Evolutionary conservation across 2,888 invertebrate species (phyloP).

Genomic region (Mamestra brassicae): DNA sequence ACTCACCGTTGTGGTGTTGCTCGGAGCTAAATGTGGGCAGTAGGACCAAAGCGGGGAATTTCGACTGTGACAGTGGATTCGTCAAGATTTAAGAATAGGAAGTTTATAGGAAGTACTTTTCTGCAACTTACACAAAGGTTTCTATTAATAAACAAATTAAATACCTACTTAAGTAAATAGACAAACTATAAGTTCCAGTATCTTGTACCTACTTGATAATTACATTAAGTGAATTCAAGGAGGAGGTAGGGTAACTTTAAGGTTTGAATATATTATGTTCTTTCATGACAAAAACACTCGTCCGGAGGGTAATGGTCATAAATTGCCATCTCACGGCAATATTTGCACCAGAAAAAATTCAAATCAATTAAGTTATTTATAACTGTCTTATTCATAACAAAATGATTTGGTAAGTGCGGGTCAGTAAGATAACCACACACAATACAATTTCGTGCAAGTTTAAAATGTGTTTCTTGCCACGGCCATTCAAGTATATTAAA

Average conservation of each 20-base stretch:
- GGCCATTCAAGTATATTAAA: conserved; percentile 4
- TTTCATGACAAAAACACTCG: conserved; percentile 4
- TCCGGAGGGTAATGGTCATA: conserved; percentile 10
- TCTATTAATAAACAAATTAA: neutral
- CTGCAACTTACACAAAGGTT: neutral
- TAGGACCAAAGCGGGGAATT: neutral
- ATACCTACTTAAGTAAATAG: no score
- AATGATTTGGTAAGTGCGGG: conserved; percentile 9
- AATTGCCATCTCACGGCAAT: conserved; percentile 2
- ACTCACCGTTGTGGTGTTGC: no score
- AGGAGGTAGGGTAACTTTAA: no score
- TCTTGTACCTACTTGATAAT: no score
- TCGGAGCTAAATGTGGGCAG: no score
- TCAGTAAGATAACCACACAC: conserved; percentile 5
- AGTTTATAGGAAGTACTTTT: conserved; percentile 2
- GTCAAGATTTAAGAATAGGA: conserved; percentile 3
- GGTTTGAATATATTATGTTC: no score
- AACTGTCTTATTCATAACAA: no score
- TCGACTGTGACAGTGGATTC: neutral
- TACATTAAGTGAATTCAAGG: no score
- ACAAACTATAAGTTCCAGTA: no score
- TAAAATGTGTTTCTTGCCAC: conserved; percentile 12
- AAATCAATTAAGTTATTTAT: no score
- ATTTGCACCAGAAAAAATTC: neutral
- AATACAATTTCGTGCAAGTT: conserved; percentile 7